Percentiles rank a stretch among this genome's conserved stretches.
Conservation (phyloP, 2,113 vertebrate genomes). For the Thalassoma bifasciatum region DNA sequence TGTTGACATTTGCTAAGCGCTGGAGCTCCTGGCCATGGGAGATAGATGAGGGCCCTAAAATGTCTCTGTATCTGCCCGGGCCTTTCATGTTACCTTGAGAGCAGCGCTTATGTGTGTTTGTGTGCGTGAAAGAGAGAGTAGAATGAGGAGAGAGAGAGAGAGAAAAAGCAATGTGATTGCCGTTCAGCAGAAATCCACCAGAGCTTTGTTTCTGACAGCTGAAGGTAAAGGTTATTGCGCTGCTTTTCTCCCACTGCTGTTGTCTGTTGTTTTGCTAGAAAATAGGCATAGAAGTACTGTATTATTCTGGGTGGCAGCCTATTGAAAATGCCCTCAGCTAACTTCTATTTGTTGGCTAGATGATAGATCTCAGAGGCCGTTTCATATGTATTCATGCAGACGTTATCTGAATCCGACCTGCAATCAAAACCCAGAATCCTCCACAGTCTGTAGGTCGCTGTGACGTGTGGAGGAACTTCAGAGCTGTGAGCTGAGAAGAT, state of each 20-base stretch:
- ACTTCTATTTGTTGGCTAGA: constrained; percentile 24
- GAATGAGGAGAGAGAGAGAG: constrained; percentile 15
- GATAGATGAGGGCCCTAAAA: constrained; percentile 84
- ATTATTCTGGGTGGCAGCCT: constrained; percentile 38
- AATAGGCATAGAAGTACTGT: constrained; percentile 41
- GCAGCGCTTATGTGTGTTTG: constrained; percentile 29
- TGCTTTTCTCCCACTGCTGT: constrained; percentile 38
- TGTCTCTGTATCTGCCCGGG: constrained; percentile 79
- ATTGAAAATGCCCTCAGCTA: constrained; percentile 49
- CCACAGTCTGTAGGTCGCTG: neutral
- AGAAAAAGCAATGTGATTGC: constrained; percentile 69
- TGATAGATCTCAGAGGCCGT: constrained; percentile 19
- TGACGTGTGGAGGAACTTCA: neutral
- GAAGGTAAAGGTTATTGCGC: constrained; percentile 78
- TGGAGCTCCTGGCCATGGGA: constrained; percentile 83
- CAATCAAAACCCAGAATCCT: constrained; percentile 8
- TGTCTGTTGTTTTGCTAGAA: constrained; percentile 45
- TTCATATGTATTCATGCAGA: constrained; percentile 41
- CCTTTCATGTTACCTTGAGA: constrained; percentile 83
- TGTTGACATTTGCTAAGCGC: constrained; percentile 88
- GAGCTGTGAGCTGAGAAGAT: neutral
- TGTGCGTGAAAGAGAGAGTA: constrained; percentile 1
- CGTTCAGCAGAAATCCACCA: constrained; percentile 62
- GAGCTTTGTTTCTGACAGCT: constrained; percentile 74
- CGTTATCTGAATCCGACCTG: neutral